Conservation (phyloP, 2,113 vertebrate species). For the Dendrocopos noguchii region DNA sequence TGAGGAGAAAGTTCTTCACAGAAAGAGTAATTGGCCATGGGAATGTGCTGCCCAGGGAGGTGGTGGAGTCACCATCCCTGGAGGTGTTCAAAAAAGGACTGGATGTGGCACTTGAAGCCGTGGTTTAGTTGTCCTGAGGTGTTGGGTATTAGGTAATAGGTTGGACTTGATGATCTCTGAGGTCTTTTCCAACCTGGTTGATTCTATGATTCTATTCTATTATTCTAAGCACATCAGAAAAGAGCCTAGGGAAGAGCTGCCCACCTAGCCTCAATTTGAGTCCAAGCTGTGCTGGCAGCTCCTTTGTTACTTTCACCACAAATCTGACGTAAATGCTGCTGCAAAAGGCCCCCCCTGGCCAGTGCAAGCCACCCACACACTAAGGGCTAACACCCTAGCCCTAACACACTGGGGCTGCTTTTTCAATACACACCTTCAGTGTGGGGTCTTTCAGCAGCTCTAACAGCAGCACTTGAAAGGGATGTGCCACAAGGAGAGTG, state of each 20-base stretch:
- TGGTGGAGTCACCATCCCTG: too few species aligned
- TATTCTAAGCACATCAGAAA: not conserved
- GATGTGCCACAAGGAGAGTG: not conserved
- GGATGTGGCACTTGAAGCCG: too few species aligned
- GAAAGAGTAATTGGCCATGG: too few species aligned
- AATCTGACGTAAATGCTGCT: not conserved
- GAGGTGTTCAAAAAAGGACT: too few species aligned
- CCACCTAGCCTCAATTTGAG: not conserved
- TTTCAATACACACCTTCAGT: not conserved
- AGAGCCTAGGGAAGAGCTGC: not conserved
- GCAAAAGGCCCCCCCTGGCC: not conserved
- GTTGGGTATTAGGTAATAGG: too few species aligned
- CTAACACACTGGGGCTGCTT: not conserved
- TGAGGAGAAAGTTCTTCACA: too few species aligned
- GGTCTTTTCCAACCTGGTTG: too few species aligned
- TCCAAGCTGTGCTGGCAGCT: rapidly evolving
- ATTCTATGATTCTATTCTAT: too few species aligned
- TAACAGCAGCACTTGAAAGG: not conserved
- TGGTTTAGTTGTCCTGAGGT: too few species aligned
- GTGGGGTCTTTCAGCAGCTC: not conserved
- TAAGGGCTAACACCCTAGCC: too few species aligned
- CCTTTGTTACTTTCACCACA: not conserved
- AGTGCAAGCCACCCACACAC: not conserved
- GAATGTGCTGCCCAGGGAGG: too few species aligned
- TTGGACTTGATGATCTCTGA: too few species aligned